Base-by-base conservation (phyloP, 2,113 vertebrate species). In the Boulengerochromis microlepis region DNA sequence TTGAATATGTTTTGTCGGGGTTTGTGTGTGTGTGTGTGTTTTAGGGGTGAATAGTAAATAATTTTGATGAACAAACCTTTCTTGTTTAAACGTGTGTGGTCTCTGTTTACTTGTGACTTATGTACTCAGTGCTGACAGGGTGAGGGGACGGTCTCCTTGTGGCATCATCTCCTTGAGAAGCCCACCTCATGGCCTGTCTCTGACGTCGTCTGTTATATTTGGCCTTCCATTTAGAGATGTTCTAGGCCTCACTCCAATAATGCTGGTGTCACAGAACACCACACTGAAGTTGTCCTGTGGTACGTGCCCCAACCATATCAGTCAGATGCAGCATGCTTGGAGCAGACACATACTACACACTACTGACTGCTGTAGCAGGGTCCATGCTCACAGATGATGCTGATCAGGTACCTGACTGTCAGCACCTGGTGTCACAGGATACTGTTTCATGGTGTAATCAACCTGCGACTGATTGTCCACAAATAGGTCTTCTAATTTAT, bases 271-370 rank as follows among this genome's bases (percentile, higher is more conserved):
- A 56, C 54, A 26, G 54, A 56, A 56, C 50, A 56, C 22, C n/a
- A 56, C n/a, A 24, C n/a, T 13, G 53, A 56, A 56, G 22, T 2
- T 56, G 53, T 24, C 11, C 53, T 56, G 53, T 24, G 22, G 10
- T 24, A 13, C 2, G 22, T 56, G 0, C 22, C 10, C 22, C 22
- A 3, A 54, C 1, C n/a, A 24, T 2, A 24, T 4, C n/a, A 24
- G 53, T 54, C 53, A 24, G n/a, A 54, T 7, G 10, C n/a, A 24
- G 53, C 10, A 0, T 54, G 53, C 53, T 12, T 54, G n/a, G n/a
- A 54, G 10, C 22, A 56, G 54, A 15, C 54, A 26, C 54, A 8
- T 1, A 15, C 54, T 26, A 57, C 54, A 57, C 54, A 8, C 53
- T 56, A 26, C 22, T 56, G 54, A 0, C n/a, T 13, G 54, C 54